phyloP scores from a whole-genome alignment of 2,888 invertebrate species.

The Caenorhabditis japonica region DNA sequence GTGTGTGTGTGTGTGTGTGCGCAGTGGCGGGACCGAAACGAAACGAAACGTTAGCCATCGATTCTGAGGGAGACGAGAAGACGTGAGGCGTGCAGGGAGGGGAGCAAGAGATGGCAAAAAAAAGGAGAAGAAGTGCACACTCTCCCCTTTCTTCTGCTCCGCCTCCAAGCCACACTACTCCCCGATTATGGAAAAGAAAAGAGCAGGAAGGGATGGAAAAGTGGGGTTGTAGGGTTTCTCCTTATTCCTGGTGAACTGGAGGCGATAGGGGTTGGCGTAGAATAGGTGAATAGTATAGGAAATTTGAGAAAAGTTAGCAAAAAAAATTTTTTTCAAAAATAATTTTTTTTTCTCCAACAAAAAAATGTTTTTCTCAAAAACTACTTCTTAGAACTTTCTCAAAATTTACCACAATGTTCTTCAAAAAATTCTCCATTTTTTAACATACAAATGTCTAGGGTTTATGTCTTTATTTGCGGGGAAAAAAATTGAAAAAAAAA shows the following conservation, averaged over 20 bases:
- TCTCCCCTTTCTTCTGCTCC: not conserved
- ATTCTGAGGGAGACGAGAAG: constrained; percentile 1
- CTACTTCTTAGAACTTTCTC: too few species aligned
- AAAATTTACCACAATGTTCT: too few species aligned
- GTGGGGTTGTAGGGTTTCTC: constrained; percentile 36
- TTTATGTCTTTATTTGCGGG: too few species aligned
- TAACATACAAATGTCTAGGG: too few species aligned
- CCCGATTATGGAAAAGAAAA: constrained; percentile 40
- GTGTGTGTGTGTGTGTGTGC: not conserved
- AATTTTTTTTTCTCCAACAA: too few species aligned
- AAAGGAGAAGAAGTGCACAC: constrained; percentile 12
- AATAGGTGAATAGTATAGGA: too few species aligned
- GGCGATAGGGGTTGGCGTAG: too few species aligned
- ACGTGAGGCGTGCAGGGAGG: not conserved
- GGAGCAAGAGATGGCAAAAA: not conserved
- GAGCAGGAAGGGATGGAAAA: not conserved
- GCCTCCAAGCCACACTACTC: not conserved
- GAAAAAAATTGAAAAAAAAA: too few species aligned
- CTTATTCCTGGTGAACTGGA: too few species aligned
- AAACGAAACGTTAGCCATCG: not conserved
- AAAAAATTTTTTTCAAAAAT: too few species aligned
- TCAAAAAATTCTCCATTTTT: too few species aligned
- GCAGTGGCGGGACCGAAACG: constrained; percentile 11
- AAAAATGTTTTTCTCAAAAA: not conserved
- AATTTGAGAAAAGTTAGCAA: too few species aligned